Conservation (phyloP, 2,888 invertebrate species). For the Trissoscelio sp. region DNA sequence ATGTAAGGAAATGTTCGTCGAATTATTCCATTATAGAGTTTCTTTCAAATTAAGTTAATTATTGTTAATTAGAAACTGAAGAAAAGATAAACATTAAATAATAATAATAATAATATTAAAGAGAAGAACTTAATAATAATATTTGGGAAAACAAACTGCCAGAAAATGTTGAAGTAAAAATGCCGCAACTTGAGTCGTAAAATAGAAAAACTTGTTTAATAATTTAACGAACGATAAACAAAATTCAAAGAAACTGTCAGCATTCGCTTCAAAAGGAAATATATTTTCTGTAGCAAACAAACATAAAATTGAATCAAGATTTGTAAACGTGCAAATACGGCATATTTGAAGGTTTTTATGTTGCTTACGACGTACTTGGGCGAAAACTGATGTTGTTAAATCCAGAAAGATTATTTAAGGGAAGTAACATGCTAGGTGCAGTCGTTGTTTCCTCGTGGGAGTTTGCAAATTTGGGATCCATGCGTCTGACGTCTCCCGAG, state of each 20-base stretch:
- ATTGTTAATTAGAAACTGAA: no score
- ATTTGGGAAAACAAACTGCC: no score
- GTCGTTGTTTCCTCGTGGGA: conserved; percentile 28
- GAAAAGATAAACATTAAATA: no score
- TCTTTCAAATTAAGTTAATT: no score
- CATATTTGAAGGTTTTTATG: conserved; percentile 22
- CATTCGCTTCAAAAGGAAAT: not conserved
- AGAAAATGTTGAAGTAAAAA: no score
- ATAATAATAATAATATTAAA: no score
- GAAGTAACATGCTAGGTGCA: conserved; percentile 18
- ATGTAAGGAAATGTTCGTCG: no score
- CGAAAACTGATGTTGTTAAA: conserved; percentile 30
- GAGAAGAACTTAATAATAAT: no score
- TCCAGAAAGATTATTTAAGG: conserved; percentile 37
- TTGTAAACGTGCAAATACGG: conserved; percentile 7
- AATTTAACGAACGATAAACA: not conserved
- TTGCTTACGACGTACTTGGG: not conserved
- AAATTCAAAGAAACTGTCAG: not conserved
- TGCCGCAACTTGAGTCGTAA: no score
- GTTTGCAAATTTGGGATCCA: conserved; percentile 36
- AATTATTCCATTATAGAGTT: no score
- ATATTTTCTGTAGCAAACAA: not conserved
- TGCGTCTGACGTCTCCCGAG: conserved; percentile 30
- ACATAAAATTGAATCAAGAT: conserved; percentile 13
- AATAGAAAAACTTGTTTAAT: no score